Base-by-base conservation (phyloP, 2,797 vertebrate genomes). In the Mormyrops boulengeri region DNA sequence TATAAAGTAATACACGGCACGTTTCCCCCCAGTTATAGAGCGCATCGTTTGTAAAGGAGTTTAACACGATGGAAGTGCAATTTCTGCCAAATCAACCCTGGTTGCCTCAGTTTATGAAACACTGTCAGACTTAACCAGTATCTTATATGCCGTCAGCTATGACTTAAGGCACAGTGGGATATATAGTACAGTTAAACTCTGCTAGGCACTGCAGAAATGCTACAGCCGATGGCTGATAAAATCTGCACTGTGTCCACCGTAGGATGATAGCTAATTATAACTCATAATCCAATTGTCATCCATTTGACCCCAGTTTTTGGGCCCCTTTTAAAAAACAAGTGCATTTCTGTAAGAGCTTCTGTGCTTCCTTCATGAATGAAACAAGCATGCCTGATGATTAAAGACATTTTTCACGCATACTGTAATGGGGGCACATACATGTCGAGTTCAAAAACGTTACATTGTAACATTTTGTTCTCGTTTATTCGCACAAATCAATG, bases 371-470 rank as follows among this genome's bases (percentile, higher is more conserved):
- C n/a, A 38, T 22, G 12, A 87, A 87, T 57, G 50, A 57, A n/a
- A 17, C 1, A 50, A 50, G 12, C 86, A n/a, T 22, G 52, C 2
- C 41, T 44, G 34, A 44, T 4, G 55, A 49, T 41, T 11, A 69
- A 62, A 88, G 14, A 34, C 88, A 88, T 88, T 88, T 88, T 53
- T 49, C n/a, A 19, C 66, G 50, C 88, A 77, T 88, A n/a, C 19
- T 52, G 88, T 88, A 77, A 88, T 22, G 47, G 88, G 5, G 6
- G n/a, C 66, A 77, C 49, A 52, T 47, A 77, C 22, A 77, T 38
- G 30, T 14, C 41, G 12, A 41, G 47, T 34, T 77, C 17, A 44
- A 19, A 60, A 66, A 5, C 14, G n/a, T 9, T 26, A 50, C 22
- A 52, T 47, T 38, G 47, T 49, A 34, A 22, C 12, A 73, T 11